Conservation (phyloP, 2,888 invertebrate genomes). For the Bellardia bayeri region DNA sequence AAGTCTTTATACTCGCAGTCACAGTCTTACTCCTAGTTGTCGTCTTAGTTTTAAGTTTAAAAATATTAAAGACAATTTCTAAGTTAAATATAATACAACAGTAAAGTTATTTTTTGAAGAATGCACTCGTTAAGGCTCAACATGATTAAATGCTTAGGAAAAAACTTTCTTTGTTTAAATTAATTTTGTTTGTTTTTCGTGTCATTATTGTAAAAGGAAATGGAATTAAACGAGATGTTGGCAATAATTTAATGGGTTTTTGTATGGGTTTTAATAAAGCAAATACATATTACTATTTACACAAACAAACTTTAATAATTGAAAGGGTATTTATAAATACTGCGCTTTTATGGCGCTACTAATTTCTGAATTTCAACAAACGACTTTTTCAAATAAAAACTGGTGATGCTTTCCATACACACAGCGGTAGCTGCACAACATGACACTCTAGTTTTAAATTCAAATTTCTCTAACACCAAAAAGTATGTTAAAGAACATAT, state of each 20-base stretch:
- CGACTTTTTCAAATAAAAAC: too few species aligned
- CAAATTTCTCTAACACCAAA: too few species aligned
- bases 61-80: constrained; percentile 50
- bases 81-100: constrained; percentile 21
- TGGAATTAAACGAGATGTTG: not conserved
- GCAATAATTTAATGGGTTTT: not conserved
- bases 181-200: not conserved
- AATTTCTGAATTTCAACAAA: too few species aligned
- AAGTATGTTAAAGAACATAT: too few species aligned
- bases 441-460: too few species aligned
- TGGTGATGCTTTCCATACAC: too few species aligned
- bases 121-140: constrained; percentile 47
- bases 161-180: not conserved
- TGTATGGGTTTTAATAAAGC: not conserved
- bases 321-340: too few species aligned
- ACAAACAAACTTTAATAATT: too few species aligned
- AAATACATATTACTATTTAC: not conserved
- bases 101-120: constrained; percentile 31
- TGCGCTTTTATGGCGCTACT: too few species aligned
- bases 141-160: constrained; percentile 37
- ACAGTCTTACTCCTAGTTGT: constrained; percentile 38
- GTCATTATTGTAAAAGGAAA: not conserved
- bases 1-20: constrained; percentile 35
- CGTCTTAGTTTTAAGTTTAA: constrained; percentile 24
- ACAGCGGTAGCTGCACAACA: too few species aligned